These are phyloP conservation scores for Chironomus tepperi DNA, from an alignment of 1,140 invertebrate species.

Conservation along the genomic window DNA sequence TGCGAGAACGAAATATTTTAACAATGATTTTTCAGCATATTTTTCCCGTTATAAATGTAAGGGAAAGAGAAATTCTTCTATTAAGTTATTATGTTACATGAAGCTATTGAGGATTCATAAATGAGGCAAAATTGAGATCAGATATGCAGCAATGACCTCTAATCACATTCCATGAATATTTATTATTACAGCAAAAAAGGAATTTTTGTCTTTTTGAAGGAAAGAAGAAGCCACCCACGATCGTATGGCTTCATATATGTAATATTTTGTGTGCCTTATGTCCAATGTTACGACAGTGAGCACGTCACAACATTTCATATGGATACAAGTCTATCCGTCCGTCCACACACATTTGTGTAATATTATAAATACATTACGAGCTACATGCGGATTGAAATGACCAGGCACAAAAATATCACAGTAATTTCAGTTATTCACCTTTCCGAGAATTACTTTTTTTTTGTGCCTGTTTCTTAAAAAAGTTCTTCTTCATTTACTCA, in stretches of 20 bases:
- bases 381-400: background rate
- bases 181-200: background rate
- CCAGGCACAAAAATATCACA: no score
- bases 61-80: no score
- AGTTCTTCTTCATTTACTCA: background rate
- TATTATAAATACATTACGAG: background rate
- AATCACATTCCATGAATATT: constrained; percentile 7
- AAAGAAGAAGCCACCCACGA: no score
- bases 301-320: no score
- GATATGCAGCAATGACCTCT: constrained; percentile 12
- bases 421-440: constrained; percentile 13
- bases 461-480: background rate
- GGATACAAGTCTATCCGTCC: no score
- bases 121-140: no score
- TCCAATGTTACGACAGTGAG: no score
- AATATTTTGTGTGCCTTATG: background rate
- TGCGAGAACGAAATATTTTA: constrained; percentile 20
- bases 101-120: no score
- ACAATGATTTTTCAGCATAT: constrained; percentile 7
- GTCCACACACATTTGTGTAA: no score
- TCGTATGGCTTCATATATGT: background rate
- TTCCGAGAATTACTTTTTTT: background rate
- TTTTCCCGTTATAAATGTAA: background rate
- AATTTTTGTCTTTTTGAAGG: background rate
- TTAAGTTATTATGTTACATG: no score